Conservation (phyloP, 2,888 invertebrate genomes). For the Meteorus colon region DNA sequence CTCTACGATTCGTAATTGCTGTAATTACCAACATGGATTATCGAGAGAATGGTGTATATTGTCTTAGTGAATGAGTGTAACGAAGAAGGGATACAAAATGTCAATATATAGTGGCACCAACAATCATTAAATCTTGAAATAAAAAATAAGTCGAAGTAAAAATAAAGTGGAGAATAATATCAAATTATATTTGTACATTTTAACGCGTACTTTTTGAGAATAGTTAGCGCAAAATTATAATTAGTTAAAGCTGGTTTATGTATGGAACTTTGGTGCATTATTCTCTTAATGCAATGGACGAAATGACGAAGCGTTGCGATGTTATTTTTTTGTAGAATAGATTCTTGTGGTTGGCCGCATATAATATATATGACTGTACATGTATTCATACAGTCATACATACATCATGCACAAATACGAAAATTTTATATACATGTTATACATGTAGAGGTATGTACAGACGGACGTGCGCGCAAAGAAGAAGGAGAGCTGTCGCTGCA, state of each 20-base stretch:
- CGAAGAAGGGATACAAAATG: background rate
- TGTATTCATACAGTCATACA: background rate
- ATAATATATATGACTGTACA: background rate
- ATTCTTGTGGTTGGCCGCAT: slow-evolving; percentile 22
- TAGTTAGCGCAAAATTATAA: slow-evolving; percentile 56
- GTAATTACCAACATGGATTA: slow-evolving; percentile 57
- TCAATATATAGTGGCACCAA: background rate
- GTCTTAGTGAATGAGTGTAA: background rate
- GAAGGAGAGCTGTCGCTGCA: slow-evolving; percentile 33
- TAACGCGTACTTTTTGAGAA: background rate
- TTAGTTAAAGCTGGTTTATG: slow-evolving; percentile 63
- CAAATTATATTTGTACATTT: background rate
- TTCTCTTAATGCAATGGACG: slow-evolving; percentile 48
- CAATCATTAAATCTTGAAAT: background rate
- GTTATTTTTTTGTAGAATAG: background rate
- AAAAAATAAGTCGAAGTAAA: background rate
- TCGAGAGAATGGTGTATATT: slow-evolving; percentile 30
- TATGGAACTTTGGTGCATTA: slow-evolving; percentile 54
- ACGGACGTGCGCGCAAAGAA: background rate
- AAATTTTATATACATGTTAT: background rate
- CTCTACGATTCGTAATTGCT: slow-evolving; percentile 64
- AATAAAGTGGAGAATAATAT: background rate
- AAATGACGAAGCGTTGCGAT: background rate
- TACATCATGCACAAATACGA: background rate
- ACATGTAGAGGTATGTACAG: background rate